phyloP scores from a whole-genome alignment of 2,113 vertebrate species.

The Anser brachyrhynchus region DNA sequence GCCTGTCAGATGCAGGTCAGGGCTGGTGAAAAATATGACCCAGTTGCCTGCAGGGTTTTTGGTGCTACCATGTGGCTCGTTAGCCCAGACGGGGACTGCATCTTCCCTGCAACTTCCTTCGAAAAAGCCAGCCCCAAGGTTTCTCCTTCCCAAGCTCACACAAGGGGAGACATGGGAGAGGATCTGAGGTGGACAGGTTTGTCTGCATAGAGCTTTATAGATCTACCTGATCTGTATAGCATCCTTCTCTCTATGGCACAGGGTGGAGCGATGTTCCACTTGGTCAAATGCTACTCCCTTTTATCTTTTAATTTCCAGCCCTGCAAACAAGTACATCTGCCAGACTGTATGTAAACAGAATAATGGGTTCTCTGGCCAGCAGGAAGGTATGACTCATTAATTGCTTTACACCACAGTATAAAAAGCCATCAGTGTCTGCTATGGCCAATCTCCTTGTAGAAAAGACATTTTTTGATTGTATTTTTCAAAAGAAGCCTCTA shows the following conservation, averaged over 20 bases:
- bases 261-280: neutral
- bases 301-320: conserved; percentile 62
- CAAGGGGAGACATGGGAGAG: neutral
- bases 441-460: neutral
- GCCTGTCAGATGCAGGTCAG: neutral
- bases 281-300: neutral
- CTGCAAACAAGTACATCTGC: conserved; percentile 64
- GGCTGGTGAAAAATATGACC: neutral
- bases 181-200: neutral
- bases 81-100: neutral
- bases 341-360: conserved; percentile 24
- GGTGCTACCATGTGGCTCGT: neutral
- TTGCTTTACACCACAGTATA: conserved; percentile 42
- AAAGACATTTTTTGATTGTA: neutral
- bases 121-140: conserved; percentile 26
- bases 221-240: rapidly evolving
- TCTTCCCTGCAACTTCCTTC: neutral
- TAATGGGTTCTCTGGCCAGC: conserved; percentile 49
- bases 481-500: conserved; percentile 37
- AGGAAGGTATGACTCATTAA: conserved; percentile 62
- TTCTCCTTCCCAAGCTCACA: neutral
- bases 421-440: conserved; percentile 29
- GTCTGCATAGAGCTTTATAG: neutral
- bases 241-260: rapidly evolving
- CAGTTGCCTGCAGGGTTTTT: neutral